These are phyloP conservation scores for Hemitrygon akajei DNA, from an alignment of 2,797 vertebrate species.

Conservation along the genomic window DNA sequence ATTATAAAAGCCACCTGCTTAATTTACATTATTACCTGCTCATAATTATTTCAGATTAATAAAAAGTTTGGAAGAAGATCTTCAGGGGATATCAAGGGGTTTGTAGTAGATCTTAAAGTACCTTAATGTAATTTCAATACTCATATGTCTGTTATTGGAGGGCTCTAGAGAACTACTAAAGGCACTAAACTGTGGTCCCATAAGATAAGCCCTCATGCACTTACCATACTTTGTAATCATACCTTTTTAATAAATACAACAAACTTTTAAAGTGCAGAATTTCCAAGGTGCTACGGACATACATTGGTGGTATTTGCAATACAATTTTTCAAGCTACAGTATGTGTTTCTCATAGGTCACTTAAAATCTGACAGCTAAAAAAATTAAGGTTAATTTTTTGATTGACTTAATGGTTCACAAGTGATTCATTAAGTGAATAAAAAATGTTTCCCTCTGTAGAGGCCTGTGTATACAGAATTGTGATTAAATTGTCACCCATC, in stretches of 20 bases:
- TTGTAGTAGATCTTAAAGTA: slow-evolving; percentile 1
- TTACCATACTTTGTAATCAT: not conserved
- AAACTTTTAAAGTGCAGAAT: not conserved
- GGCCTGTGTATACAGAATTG: not conserved
- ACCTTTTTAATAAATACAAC: not conserved
- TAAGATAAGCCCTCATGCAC: not conserved
- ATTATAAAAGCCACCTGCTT: too few species aligned
- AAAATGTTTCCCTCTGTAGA: not conserved
- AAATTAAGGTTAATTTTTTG: not conserved
- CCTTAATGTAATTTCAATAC: not conserved
- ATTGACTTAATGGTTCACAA: not conserved
- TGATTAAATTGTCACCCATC: not conserved
- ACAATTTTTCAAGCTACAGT: not conserved
- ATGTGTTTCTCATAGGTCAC: not conserved
- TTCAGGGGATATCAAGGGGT: not conserved
- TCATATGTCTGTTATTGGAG: not conserved
- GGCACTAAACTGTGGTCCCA: not conserved
- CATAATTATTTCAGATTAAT: too few species aligned
- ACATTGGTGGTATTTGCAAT: not conserved
- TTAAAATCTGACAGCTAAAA: not conserved
- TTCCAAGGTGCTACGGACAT: not conserved
- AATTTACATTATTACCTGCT: too few species aligned
- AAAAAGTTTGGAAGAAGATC: too few species aligned
- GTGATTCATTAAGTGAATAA: not conserved
- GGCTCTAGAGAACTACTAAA: not conserved